Conservation (phyloP, 2,797 vertebrate genomes). For the Naso thynnoides region DNA sequence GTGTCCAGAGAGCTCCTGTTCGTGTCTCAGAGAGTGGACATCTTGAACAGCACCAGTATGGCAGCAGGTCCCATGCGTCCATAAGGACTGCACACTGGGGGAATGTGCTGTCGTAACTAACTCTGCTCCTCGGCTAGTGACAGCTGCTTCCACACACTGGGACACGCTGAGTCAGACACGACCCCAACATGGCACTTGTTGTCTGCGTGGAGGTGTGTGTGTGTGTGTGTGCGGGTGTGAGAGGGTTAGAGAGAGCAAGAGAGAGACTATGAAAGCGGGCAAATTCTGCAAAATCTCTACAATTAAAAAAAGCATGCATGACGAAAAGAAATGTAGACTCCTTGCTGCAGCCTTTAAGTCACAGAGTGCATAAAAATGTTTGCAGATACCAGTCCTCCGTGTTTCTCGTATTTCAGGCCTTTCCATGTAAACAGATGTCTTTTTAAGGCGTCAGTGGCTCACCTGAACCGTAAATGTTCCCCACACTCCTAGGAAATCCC, state of each 20-base stretch:
- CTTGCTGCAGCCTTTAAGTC: background rate
- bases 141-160: conserved; percentile 69
- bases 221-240: conserved; percentile 10
- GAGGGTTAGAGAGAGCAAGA: background rate
- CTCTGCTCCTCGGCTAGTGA: conserved; percentile 41
- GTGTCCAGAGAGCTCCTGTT: conserved; percentile 10
- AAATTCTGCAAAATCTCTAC: background rate
- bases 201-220: conserved; percentile 26
- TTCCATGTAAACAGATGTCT: background rate
- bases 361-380: background rate
- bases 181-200: conserved; percentile 31
- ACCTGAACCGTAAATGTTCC: background rate
- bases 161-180: conserved; percentile 61
- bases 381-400: background rate
- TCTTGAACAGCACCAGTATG: conserved; percentile 31
- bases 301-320: background rate
- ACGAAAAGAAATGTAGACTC: background rate
- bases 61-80: conserved; percentile 38
- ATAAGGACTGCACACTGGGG: conserved; percentile 31
- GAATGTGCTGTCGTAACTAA: conserved; percentile 25
- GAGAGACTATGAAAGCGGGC: background rate
- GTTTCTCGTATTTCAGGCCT: background rate
- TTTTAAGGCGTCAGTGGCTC: background rate
- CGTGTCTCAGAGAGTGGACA: conserved; percentile 31
- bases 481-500: background rate